Conservation (phyloP, 64 coral and sea anemone genomes). For the Montipora foliosa region DNA sequence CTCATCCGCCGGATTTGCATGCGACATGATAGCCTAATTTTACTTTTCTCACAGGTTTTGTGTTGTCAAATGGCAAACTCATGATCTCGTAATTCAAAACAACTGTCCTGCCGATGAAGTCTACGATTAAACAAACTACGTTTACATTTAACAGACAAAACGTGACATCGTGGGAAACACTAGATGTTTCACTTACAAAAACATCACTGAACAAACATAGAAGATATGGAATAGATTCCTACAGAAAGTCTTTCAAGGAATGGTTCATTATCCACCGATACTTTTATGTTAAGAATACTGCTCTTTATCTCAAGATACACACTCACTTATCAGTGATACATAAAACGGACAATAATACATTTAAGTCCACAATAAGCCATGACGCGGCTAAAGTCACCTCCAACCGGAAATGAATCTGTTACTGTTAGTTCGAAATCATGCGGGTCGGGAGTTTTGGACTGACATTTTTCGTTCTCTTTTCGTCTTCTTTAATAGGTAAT, state of each 20-base stretch:
- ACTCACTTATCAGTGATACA: not conserved
- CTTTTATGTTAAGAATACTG: not conserved
- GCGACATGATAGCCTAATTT: conserved; percentile 49
- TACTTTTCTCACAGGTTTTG: conserved; percentile 10
- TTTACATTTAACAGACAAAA: not conserved
- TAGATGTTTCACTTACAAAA: not conserved
- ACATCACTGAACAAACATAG: not conserved
- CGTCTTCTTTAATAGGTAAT: too few species aligned
- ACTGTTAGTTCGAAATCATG: not conserved
- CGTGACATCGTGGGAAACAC: conserved; percentile 20
- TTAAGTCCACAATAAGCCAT: not conserved
- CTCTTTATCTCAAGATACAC: not conserved
- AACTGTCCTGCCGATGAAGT: not conserved
- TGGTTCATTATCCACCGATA: not conserved
- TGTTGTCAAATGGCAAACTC: not conserved
- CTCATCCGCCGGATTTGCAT: not conserved
- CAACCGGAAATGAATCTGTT: not conserved
- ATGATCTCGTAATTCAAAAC: not conserved
- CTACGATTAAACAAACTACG: not conserved
- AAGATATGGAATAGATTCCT: not conserved
- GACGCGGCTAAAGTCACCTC: not conserved
- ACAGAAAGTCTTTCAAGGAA: not conserved
- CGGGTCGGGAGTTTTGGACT: too few species aligned
- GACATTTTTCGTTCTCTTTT: too few species aligned
- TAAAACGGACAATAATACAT: not conserved